Evolutionary conservation across 2,113 vertebrate genomes (phyloP), one percentile per base, ranked within the genome.

Genomic region (Helogale parvula): DNA sequence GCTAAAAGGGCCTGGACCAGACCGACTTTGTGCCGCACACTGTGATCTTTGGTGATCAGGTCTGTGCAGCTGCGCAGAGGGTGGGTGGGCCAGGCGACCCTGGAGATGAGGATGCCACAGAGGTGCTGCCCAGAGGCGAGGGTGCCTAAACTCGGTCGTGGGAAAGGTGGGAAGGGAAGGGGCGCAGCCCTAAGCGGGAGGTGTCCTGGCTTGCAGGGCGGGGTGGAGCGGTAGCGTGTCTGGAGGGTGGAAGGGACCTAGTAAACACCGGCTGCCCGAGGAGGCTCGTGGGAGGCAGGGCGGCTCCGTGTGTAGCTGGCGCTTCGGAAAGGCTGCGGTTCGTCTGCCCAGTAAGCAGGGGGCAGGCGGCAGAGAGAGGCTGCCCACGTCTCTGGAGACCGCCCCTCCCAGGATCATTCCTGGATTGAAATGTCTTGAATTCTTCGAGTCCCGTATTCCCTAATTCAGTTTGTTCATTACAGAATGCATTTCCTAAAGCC

Each of bases 381-480:
- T 66, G 84, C 65, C 21, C 5, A 57, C 69, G 19, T 72, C 72
- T 68, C 23, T 65, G 15, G 65, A 71, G 63, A 50, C 63, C 35
- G 27, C 38, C 69, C 68, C 47, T 63, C 57, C 16, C 29, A 29
- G 66, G 41, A 5, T 72, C 76, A 31, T 41, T 71, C 68, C 69
- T 92, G 57, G 38, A 33, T 54, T 29, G 65, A 96, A 65, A 83
- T 71, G 35, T n/a, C 91, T 89, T 82, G 86, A 82, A 71, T 89
- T 88, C 90, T 91, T 63, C 35, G 14, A 41, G 47, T 65, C 82
- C 63, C 31, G 0, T 31, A 31, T 23, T 84, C 45, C 74, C 9
- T 52, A 19, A 76, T 66, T 47, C 60, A 21, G 0, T 83, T 33
- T 74, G 5, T 25, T 38, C 65, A n/a, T 35, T 84, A 65, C 69